Evolutionary conservation across 2,888 invertebrate species (phyloP).

Genomic region (Lacanobia oleracea): DNA sequence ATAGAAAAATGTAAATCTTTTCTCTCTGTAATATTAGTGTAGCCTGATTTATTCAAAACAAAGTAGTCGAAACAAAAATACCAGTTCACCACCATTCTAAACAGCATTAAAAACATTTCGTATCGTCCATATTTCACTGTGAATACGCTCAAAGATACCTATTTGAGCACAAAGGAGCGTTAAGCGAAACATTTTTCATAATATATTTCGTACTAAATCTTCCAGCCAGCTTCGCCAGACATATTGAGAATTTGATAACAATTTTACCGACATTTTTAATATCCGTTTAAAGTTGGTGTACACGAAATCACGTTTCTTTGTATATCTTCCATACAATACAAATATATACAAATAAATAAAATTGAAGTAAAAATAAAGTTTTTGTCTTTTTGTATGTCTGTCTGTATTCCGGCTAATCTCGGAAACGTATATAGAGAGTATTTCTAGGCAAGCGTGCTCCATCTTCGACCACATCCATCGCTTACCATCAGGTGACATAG

Average conservation of each 20-base stretch:
- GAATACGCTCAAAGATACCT: slow-evolving; percentile 35
- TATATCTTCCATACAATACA: slow-evolving; percentile 11
- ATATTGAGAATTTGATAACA: slow-evolving; percentile 48
- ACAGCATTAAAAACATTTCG: slow-evolving; percentile 25
- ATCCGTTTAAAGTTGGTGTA: slow-evolving; percentile 56
- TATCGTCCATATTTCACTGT: slow-evolving; percentile 19
- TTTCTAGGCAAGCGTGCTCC: too few relatives aligned
- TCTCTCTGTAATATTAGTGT: too few relatives aligned
- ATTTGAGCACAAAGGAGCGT: slow-evolving; percentile 34
- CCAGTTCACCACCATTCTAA: not conserved
- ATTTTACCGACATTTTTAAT: slow-evolving; percentile 62
- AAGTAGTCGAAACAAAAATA: not conserved
- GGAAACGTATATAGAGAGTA: too few relatives aligned
- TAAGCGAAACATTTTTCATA: slow-evolving; percentile 48
- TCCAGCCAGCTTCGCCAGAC: slow-evolving; percentile 33
- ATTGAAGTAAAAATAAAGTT: too few relatives aligned
- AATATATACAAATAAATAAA: too few relatives aligned
- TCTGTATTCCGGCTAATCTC: too few relatives aligned
- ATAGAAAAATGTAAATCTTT: too few relatives aligned
- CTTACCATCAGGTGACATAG: too few relatives aligned
- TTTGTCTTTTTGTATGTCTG: too few relatives aligned
- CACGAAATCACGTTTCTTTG: slow-evolving; percentile 53
- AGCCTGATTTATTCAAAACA: too few relatives aligned
- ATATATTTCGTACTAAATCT: slow-evolving; percentile 48
- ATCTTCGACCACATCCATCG: too few relatives aligned